Evolutionary conservation across 1,140 invertebrate genomes (phyloP).

Genomic region (Hyles vespertilio): DNA sequence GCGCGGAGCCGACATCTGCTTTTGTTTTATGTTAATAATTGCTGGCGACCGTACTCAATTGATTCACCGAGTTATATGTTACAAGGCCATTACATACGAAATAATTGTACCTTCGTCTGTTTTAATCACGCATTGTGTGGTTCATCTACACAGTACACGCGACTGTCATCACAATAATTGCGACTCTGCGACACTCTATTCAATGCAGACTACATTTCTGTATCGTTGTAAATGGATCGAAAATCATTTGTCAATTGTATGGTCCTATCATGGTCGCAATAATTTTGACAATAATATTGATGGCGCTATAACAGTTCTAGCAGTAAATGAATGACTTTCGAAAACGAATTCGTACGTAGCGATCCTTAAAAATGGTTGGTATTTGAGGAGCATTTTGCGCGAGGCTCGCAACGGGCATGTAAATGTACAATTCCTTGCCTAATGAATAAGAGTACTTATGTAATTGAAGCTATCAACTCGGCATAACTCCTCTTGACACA

Average conservation of each 20-base stretch:
- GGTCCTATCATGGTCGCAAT: background rate
- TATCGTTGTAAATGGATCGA: no score
- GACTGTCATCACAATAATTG: no score
- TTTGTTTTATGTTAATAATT: constrained; percentile 25
- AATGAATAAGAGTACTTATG: constrained; percentile 4
- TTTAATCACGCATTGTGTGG: constrained; percentile 11
- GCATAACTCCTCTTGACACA: background rate
- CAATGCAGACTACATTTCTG: no score
- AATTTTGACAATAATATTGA: background rate
- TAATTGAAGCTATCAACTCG: background rate
- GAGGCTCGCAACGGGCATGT: background rate
- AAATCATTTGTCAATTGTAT: no score
- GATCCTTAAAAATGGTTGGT: background rate
- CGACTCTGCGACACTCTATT: no score
- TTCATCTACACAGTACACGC: constrained; percentile 6
- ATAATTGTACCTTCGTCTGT: constrained; percentile 19
- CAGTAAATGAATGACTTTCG: background rate
- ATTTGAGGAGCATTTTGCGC: no score
- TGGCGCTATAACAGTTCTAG: background rate
- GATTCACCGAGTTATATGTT: constrained; percentile 28
- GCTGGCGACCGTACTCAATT: constrained; percentile 25
- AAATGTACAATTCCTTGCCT: background rate
- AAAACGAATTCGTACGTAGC: background rate
- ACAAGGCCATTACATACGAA: constrained; percentile 30
- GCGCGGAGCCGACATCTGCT: constrained; percentile 11